Percentiles rank a stretch among this genome's conserved stretches.
phyloP scores from a whole-genome alignment of 2,797 vertebrate species.

The Gila robusta region DNA sequence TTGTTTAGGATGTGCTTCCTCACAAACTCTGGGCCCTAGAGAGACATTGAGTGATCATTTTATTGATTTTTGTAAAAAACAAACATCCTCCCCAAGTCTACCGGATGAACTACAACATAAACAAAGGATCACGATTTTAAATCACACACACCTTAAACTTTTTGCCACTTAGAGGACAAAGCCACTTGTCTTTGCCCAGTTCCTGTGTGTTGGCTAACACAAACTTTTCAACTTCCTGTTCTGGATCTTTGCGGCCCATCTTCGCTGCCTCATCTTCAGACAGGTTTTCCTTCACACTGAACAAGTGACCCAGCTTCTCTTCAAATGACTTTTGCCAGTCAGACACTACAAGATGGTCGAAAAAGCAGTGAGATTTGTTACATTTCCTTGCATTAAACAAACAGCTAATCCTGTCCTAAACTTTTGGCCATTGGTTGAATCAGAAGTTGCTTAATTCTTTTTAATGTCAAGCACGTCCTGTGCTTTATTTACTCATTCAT shows the following conservation, averaged over 20 bases:
- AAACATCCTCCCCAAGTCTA: too few relatives aligned
- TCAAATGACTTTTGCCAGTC: conserved; percentile 93
- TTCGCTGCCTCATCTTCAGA: conserved; percentile 90
- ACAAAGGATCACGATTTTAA: background rate
- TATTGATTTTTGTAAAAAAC: background rate
- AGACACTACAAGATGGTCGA: conserved; percentile 75
- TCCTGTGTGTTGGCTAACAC: conserved; percentile 92
- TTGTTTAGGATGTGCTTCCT: conserved; percentile 95
- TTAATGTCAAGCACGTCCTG: too few relatives aligned
- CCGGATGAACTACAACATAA: background rate
- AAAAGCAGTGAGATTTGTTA: background rate
- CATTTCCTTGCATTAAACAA: background rate
- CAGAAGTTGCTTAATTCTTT: background rate
- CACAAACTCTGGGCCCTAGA: conserved; percentile 92
- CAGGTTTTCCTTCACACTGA: conserved; percentile 86
- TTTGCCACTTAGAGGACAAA: conserved; percentile 92
- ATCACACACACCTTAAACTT: conserved; percentile 87
- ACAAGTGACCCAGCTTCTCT: conserved; percentile 87
- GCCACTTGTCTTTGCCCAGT: conserved; percentile 94
- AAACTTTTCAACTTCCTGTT: conserved; percentile 93
- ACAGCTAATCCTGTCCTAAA: background rate
- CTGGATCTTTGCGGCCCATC: conserved; percentile 92
- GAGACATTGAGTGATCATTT: background rate
- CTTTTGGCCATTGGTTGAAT: too few relatives aligned
- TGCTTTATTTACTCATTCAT: too few relatives aligned